Evolutionary conservation across 2,113 vertebrate genomes (phyloP), one percentile per base, ranked within the genome.

Genomic region (Zosterops borbonicus): DNA sequence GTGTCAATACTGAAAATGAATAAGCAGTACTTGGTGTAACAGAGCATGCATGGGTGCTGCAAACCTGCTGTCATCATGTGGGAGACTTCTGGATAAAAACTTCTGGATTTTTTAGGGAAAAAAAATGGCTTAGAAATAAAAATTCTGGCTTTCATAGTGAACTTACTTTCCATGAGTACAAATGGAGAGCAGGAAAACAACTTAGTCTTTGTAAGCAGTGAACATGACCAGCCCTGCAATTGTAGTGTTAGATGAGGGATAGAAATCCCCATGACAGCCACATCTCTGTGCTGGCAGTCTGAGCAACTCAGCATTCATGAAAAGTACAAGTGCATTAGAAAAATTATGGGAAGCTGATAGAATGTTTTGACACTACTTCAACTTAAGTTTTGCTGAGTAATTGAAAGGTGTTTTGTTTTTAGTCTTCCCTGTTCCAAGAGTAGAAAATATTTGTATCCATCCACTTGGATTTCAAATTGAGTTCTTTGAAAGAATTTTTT

Each of bases 361-460:
- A 80, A 62, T 41, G 89, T 81, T 91, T 89, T 86, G 80, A 42
- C 76, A 75, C 35, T 47, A 44, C 27, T 67, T 67, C 64, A 81
- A 20, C 73, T 58, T 77, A 41, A 63, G 50, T 91, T 95, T 90
- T 96, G 59, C 52, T 83, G 73, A 73, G n/a, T 80, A 65, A 90
- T 55, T 49, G 53, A 37, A 23, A 25, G 25, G 18, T 6, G 5
- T 12, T 7, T 41, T 5, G 20, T 82, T 71, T 64, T 35, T 2
- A 39, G n/a, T 91, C 62, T 74, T 22, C 8, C 1, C 0, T 37
- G 11, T 84, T 92, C 64, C 12, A 59, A 49, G 55, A 65, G 37
- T 39, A 33, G 35, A 55, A 94, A 42, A 67, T 27, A 9, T 68
- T 85, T 89, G 19, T 18, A 27, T 81, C 37, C 9, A 3, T 71